Base-by-base conservation (phyloP, 1,140 invertebrate species). In the Anoplolepis gracilipes region DNA sequence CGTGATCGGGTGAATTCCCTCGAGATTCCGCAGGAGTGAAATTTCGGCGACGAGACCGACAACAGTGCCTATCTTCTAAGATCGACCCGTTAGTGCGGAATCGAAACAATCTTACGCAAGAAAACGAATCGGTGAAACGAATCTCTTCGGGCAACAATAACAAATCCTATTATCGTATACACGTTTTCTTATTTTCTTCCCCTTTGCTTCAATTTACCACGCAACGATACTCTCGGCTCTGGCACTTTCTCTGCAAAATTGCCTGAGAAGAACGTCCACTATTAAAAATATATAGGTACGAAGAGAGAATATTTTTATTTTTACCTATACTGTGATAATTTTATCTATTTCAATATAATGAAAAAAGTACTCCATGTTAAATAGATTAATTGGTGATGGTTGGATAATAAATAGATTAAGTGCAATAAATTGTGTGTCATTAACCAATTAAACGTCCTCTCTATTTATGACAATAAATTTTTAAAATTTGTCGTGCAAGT, bases 81-180 rank as follows among this genome's bases (percentile, higher is more conserved):
- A 30, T 79, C 62, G 42, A 78, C 61, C 28, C 46, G 57, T 77
- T 46, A 46, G 28, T 62, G 25, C 61, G n/a, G 67, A 67, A 79
- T 79, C 62, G 22, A 64, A 64, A 30, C 33, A 16, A 67, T 67
- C 62, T 67, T 55, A 22, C 22, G 30, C 11, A 42, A 36, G 6
- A 13, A 67, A 61, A 36, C 8, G n/a, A 78, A 16, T 53, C n/a
- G 53, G 76, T 55, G 62, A 79, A 53, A 79, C 30, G 16, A 69
- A 79, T 79, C 25, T 55, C 10, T 39, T 42, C 39, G 33, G 22
- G 13, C 8, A n/a, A n/a, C 28, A 39, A 64, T 33, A 70, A 79
- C 30, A 19, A n/a, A 39, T 7, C 13, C 22, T 53, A 67, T 76
- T 39, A 70, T 49, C 46, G 13, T 16, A 19, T 11, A 16, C 1